A percentile compares a stretch with the other conserved stretches of the same genome.
These are phyloP conservation scores for Ceratina australensis DNA, from an alignment of 1,140 invertebrate species.

Conservation along the genomic window DNA sequence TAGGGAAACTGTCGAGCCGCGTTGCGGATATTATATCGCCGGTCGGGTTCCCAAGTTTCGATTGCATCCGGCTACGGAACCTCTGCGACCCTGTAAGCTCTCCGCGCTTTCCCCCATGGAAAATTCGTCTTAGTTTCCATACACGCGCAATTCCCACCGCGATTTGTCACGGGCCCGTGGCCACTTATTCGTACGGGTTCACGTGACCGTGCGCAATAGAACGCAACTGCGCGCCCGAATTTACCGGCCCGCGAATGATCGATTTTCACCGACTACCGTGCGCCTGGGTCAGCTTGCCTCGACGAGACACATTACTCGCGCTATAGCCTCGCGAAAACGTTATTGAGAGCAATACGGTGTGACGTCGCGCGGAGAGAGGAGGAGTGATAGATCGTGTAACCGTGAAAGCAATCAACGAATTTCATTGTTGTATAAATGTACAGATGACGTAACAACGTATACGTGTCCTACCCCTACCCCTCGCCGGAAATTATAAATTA, in stretches of 20 bases:
- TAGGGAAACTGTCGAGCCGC: conserved; percentile 1
- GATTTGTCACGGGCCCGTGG: conserved; percentile 24
- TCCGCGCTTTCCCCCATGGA: not conserved
- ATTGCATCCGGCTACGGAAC: not conserved
- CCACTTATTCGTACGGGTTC: conserved; percentile 45
- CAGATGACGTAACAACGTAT: too few species aligned
- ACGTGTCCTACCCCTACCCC: too few species aligned
- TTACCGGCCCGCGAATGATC: conserved; percentile 36
- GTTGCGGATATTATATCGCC: conserved; percentile 1
- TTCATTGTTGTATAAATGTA: too few species aligned
- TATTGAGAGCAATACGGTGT: too few species aligned
- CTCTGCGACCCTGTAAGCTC: not conserved
- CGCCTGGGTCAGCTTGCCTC: conserved; percentile 38
- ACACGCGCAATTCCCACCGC: not conserved
- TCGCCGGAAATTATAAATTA: too few species aligned
- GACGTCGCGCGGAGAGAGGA: too few species aligned
- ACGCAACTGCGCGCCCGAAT: conserved; percentile 37
- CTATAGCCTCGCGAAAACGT: not conserved
- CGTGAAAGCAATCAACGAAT: too few species aligned
- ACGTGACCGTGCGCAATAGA: conserved; percentile 18
- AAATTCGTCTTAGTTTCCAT: conserved; percentile 38
- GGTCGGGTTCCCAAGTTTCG: not conserved
- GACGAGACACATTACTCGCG: conserved; percentile 39
- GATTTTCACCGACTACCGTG: conserved; percentile 2
- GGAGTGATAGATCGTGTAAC: too few species aligned